These are phyloP conservation scores for Bellardia bayeri DNA, from an alignment of 2,888 invertebrate genomes.

Conservation along the genomic window DNA sequence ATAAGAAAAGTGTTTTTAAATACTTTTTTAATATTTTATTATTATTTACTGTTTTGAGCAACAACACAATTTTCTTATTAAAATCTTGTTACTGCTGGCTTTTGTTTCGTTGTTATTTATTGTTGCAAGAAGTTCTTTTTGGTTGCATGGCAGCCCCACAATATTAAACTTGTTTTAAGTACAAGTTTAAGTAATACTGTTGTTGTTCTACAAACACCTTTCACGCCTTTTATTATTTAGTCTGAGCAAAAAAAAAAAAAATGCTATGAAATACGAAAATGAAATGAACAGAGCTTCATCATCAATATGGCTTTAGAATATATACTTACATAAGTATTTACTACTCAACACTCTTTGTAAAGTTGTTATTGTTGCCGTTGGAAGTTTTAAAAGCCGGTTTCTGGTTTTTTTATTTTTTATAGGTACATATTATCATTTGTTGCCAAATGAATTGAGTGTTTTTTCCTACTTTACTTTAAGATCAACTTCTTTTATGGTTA, in stretches of 20 bases:
- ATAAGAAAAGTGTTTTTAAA: no score
- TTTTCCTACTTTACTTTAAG: constrained; percentile 5
- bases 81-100: background rate
- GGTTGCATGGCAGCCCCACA: background rate
- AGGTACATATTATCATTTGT: constrained; percentile 19
- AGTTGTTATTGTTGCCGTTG: constrained; percentile 41
- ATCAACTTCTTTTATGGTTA: constrained; percentile 31
- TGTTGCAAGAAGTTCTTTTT: background rate
- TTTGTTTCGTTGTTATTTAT: background rate
- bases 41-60: background rate
- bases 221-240: constrained; percentile 65
- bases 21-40: background rate
- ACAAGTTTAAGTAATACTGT: constrained; percentile 48
- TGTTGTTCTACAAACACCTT: constrained; percentile 52
- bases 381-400: constrained; percentile 66
- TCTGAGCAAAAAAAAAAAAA: background rate
- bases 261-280: background rate
- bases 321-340: background rate
- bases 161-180: constrained; percentile 47
- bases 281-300: constrained; percentile 33
- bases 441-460: constrained; percentile 50
- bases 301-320: constrained; percentile 55
- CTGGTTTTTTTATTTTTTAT: background rate
- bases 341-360: constrained; percentile 48
- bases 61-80: background rate